Conservation (phyloP, 2,888 invertebrate species). For the Drosophila mercatorum region DNA sequence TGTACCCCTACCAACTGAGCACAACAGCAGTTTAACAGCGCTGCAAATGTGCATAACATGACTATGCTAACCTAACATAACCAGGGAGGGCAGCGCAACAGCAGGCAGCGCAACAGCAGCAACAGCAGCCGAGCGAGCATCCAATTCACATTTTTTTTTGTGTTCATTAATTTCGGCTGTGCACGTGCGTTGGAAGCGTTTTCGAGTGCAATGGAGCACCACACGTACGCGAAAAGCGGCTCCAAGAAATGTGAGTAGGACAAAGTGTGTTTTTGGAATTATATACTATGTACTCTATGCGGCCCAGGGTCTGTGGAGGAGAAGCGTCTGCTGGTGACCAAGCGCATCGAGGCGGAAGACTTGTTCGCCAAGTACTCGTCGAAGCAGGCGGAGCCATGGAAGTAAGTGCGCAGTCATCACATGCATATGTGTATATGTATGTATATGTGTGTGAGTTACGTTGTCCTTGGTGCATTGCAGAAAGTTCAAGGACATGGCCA, state of each 20-base stretch:
- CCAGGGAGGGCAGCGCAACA: slow-evolving; percentile 38
- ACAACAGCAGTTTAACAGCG: slow-evolving; percentile 14
- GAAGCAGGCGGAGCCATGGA: slow-evolving; percentile 80
- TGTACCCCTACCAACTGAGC: neutral
- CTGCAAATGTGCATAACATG: slow-evolving; percentile 26
- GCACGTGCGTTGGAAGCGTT: slow-evolving; percentile 48
- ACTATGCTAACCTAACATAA: slow-evolving; percentile 39
- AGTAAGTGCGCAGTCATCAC: slow-evolving; percentile 63
- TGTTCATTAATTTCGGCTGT: slow-evolving; percentile 35
- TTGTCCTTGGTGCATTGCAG: slow-evolving; percentile 37
- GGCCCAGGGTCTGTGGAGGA: slow-evolving; percentile 81
- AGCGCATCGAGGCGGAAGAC: slow-evolving; percentile 79
- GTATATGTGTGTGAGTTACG: too few species aligned
- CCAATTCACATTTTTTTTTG: slow-evolving; percentile 27
- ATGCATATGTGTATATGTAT: neutral
- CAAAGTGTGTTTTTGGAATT: neutral
- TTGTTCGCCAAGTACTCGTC: slow-evolving; percentile 78
- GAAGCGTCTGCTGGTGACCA: slow-evolving; percentile 78
- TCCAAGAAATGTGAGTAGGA: slow-evolving; percentile 79
- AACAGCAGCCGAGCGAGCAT: slow-evolving; percentile 30
- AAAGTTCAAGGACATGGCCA: slow-evolving; percentile 73
- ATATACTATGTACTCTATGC: neutral
- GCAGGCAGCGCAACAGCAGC: slow-evolving; percentile 7
- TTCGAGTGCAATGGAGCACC: slow-evolving; percentile 77
- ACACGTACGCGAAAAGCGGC: slow-evolving; percentile 81